Conservation (phyloP, 2,888 invertebrate genomes). For the Ceriagrion tenellum region DNA sequence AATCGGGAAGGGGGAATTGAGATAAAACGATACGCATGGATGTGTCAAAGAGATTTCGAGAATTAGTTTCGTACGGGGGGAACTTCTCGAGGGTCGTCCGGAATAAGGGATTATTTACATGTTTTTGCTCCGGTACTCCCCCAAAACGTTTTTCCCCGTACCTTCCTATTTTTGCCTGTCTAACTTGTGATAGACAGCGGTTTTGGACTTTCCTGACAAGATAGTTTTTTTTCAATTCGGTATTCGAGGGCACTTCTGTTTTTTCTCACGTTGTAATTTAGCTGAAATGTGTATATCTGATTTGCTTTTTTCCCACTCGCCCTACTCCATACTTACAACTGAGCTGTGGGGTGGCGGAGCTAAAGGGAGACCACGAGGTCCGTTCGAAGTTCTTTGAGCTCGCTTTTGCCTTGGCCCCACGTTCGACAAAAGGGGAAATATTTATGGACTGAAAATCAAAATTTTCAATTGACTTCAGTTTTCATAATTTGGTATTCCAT, state of each 20-base stretch:
- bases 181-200: neutral
- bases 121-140: neutral
- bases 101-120: neutral
- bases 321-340: too few relatives aligned
- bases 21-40: neutral
- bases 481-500: too few relatives aligned
- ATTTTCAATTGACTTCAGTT: too few relatives aligned
- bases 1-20: neutral
- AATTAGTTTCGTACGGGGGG: neutral
- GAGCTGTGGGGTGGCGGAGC: too few relatives aligned
- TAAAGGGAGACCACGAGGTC: too few relatives aligned
- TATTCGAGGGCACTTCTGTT: neutral
- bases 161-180: neutral
- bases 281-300: neutral
- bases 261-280: neutral
- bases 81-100: neutral
- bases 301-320: too few relatives aligned
- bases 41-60: neutral
- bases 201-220: neutral
- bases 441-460: too few relatives aligned
- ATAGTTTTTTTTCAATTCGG: neutral
- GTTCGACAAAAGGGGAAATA: too few relatives aligned
- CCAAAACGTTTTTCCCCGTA: neutral
- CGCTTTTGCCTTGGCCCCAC: too few relatives aligned
- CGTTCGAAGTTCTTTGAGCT: too few relatives aligned